Evolutionary conservation across 2,888 invertebrate species (phyloP).

Genomic region (Glyphotaelius pellucidus): DNA sequence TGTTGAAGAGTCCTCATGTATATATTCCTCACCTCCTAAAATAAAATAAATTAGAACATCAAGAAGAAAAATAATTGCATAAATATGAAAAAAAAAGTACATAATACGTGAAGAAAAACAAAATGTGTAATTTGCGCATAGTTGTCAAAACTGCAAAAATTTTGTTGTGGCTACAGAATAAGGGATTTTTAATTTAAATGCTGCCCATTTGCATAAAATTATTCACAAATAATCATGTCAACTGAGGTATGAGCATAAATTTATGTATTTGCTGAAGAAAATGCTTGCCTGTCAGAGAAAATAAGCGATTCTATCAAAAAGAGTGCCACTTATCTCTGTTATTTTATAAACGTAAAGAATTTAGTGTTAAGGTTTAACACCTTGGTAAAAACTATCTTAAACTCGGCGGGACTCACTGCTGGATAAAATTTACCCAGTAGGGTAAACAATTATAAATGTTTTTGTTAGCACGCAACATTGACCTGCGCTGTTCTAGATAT

Average conservation of each 20-base stretch:
- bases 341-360: too few relatives aligned
- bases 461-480: too few relatives aligned
- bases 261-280: neutral
- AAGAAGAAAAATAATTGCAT: neutral
- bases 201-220: neutral
- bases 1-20: constrained; percentile 20
- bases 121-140: neutral
- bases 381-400: too few relatives aligned
- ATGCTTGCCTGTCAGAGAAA: too few relatives aligned
- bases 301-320: too few relatives aligned
- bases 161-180: neutral
- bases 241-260: neutral
- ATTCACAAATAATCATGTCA: neutral
- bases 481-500: too few relatives aligned
- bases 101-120: neutral
- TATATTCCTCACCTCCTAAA: constrained; percentile 49
- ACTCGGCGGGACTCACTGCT: too few relatives aligned
- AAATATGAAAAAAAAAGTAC: neutral
- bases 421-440: too few relatives aligned
- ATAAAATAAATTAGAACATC: constrained; percentile 20
- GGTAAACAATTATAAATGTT: too few relatives aligned
- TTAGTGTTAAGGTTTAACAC: too few relatives aligned
- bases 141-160: neutral
- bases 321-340: too few relatives aligned
- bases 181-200: neutral